phyloP scores from a whole-genome alignment of 2,113 vertebrate genomes.

The Heterocephalus glaber region DNA sequence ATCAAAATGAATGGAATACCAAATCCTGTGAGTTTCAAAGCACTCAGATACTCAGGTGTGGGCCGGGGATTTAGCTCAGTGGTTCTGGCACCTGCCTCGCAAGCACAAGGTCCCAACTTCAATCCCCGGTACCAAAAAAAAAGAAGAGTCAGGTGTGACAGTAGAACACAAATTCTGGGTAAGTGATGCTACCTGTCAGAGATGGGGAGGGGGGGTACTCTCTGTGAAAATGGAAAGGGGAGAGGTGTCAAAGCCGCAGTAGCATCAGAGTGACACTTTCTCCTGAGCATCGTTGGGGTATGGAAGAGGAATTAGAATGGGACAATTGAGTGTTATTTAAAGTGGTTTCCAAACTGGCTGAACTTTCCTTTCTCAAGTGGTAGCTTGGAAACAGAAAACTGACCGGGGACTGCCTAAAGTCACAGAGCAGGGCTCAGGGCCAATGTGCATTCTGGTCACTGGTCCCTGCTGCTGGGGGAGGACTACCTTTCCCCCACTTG shows the following conservation, averaged over 20 bases:
- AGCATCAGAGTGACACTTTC: rapidly evolving
- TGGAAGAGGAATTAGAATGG: background rate
- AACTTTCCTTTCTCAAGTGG: background rate
- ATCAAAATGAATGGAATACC: background rate
- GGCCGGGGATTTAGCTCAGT: too few relatives aligned
- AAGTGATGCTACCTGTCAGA: background rate
- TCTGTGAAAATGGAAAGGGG: background rate
- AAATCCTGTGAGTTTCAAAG: background rate
- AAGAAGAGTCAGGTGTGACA: too few relatives aligned
- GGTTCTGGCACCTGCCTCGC: too few relatives aligned
- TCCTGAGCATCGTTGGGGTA: background rate
- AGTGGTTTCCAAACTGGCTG: background rate
- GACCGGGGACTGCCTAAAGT: background rate
- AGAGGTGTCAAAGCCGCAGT: background rate
- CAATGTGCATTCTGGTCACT: background rate
- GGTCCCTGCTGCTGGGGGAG: rapidly evolving
- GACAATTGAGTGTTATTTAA: background rate
- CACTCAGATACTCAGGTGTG: background rate
- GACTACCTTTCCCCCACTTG: background rate
- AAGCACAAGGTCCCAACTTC: too few relatives aligned
- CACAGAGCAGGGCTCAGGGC: background rate
- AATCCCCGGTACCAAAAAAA: too few relatives aligned
- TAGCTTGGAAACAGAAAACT: background rate
- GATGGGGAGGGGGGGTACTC: background rate
- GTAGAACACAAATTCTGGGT: background rate